Percentiles rank a stretch among this genome's conserved stretches.
phyloP scores from a whole-genome alignment of 2,797 vertebrate species.

The Spondyliosoma cantharus region DNA sequence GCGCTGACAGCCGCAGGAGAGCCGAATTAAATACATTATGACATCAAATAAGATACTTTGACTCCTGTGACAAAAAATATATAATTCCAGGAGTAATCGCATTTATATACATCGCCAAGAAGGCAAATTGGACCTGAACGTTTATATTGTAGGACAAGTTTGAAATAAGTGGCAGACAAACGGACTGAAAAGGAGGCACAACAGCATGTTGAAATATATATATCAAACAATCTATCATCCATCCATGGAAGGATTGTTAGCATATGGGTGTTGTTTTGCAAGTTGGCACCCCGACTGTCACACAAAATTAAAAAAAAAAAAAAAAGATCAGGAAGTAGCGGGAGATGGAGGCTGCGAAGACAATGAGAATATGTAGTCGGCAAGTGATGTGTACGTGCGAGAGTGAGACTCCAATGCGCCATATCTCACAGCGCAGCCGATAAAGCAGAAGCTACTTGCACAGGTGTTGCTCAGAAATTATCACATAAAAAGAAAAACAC shows the following conservation, averaged over 20 bases:
- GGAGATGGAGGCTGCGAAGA: slow-evolving; percentile 29
- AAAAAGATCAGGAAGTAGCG: background rate
- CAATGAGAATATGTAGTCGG: slow-evolving; percentile 22
- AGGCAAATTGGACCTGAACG: slow-evolving; percentile 43
- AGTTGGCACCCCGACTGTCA: slow-evolving; percentile 29
- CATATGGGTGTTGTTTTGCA: slow-evolving; percentile 3
- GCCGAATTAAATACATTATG: slow-evolving; percentile 55
- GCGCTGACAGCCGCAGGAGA: slow-evolving; percentile 50
- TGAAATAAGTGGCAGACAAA: slow-evolving; percentile 18
- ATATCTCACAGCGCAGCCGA: slow-evolving; percentile 37
- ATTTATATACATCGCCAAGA: slow-evolving; percentile 40
- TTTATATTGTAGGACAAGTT: slow-evolving; percentile 28
- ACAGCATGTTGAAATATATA: slow-evolving; percentile 12
- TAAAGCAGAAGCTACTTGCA: slow-evolving; percentile 42
- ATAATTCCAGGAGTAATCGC: slow-evolving; percentile 58
- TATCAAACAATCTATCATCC: background rate
- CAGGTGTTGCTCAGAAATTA: slow-evolving; percentile 68
- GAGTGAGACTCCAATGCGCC: background rate
- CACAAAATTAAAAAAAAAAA: background rate
- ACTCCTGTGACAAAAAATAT: slow-evolving; percentile 52
- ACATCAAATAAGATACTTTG: slow-evolving; percentile 64
- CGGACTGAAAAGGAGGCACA: slow-evolving; percentile 5
- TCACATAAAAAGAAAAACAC: slow-evolving; percentile 57
- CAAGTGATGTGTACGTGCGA: background rate
- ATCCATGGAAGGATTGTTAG: background rate